A percentile compares a stretch with the other conserved stretches of the same genome.
Conservation (phyloP, 2,888 invertebrate species). For the Dynastes tityus region DNA sequence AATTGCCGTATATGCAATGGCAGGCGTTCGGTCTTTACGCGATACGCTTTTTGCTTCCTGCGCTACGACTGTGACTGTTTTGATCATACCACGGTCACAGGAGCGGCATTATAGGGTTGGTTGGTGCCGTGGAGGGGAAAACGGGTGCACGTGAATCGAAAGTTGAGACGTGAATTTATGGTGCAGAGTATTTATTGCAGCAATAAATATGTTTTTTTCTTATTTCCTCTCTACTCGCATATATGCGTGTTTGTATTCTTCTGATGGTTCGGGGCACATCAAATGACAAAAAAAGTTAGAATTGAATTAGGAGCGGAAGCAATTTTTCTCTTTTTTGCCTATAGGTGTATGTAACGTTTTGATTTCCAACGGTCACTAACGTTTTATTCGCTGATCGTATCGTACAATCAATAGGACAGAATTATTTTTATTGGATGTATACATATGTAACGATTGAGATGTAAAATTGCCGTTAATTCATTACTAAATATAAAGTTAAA, state of each 20-base stretch:
- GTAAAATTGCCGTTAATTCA: too few relatives aligned
- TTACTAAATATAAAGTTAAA: too few relatives aligned
- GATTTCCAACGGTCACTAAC: not conserved
- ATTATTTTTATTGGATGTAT: too few relatives aligned
- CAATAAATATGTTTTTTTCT: slow-evolving; percentile 41
- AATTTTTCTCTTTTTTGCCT: slow-evolving; percentile 13
- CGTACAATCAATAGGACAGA: too few relatives aligned
- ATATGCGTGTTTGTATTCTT: slow-evolving; percentile 32
- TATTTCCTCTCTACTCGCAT: not conserved
- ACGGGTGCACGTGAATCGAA: slow-evolving; percentile 34
- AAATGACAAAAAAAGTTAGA: slow-evolving; percentile 28
- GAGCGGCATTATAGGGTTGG: not conserved
- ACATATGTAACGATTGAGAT: too few relatives aligned
- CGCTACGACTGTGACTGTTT: not conserved
- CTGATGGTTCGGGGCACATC: slow-evolving; percentile 24
- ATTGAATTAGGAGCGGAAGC: slow-evolving; percentile 41
- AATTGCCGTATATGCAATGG: slow-evolving; percentile 37
- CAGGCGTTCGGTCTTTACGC: slow-evolving; percentile 16
- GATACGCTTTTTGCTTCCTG: slow-evolving; percentile 13
- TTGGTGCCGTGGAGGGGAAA: not conserved
- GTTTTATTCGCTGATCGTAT: too few relatives aligned
- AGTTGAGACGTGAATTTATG: slow-evolving; percentile 34
- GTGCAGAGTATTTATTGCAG: slow-evolving; percentile 38
- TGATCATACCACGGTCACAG: not conserved
- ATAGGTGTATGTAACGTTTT: slow-evolving; percentile 7